phyloP scores from a whole-genome alignment of 1,140 invertebrate species.

The Sinella curviseta region DNA sequence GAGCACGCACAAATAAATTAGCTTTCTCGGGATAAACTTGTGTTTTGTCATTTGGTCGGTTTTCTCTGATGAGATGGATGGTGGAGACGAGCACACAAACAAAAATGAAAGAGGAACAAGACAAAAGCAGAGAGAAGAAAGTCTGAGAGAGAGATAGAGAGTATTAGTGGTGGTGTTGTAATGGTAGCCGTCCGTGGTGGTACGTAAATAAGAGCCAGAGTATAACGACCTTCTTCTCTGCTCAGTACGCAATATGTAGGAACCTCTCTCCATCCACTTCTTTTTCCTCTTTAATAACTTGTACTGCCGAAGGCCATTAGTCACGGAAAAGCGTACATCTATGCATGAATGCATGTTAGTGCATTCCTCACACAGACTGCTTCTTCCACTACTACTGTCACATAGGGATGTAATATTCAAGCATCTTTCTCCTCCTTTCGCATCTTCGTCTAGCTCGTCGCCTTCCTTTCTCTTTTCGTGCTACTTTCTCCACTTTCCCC shows the following conservation, averaged over 20 bases:
- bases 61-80: no score
- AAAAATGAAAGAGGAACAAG: background rate
- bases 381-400: background rate
- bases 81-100: background rate
- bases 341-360: background rate
- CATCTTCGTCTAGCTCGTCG: no score
- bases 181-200: no score
- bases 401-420: constrained; percentile 14
- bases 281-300: background rate
- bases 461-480: background rate
- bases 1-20: no score
- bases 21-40: no score
- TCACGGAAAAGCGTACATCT: background rate
- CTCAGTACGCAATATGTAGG: no score
- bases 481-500: background rate
- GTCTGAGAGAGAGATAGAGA: no score
- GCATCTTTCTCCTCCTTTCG: background rate
- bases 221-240: no score
- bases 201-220: no score
- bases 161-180: background rate
- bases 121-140: no score
- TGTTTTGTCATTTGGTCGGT: no score
- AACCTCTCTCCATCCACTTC: no score
- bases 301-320: constrained; percentile 8
- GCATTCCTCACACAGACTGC: background rate